Evolutionary conservation across 30 jellyfish, hydroid and myxozoan species (phyloP).

Genomic region (Hydractinia symbiolongicarpus): DNA sequence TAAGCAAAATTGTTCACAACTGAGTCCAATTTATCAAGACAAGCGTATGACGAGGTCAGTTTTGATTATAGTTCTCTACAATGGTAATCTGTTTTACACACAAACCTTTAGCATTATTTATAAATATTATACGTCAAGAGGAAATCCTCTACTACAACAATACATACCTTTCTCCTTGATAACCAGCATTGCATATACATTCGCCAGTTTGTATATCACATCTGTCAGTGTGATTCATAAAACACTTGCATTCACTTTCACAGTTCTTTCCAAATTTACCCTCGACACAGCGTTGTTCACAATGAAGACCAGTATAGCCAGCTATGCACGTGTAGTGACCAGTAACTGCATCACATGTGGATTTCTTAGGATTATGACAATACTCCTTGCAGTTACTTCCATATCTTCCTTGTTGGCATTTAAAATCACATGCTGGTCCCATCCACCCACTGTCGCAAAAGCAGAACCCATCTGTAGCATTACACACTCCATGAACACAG

Average conservation of each 20-base stretch:
- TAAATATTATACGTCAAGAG: too few species aligned
- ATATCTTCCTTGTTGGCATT: constrained; percentile 39
- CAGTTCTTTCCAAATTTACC: constrained; percentile 64
- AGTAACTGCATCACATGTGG: constrained; percentile 50
- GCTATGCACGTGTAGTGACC: constrained; percentile 60
- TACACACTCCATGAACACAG: constrained; percentile 70
- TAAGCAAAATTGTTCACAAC: too few species aligned
- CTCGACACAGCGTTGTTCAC: constrained; percentile 52
- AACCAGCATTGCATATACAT: constrained; percentile 80
- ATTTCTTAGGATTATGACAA: constrained; percentile 17
- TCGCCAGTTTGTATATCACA: constrained; percentile 62
- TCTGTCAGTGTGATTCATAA: constrained; percentile 48
- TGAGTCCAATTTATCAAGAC: too few species aligned
- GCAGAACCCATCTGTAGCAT: constrained; percentile 62
- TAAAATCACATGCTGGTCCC: constrained; percentile 53
- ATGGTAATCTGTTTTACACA: too few species aligned
- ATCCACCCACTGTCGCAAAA: constrained; percentile 76
- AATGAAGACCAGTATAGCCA: constrained; percentile 63
- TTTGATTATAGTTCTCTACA: too few species aligned
- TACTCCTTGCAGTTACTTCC: constrained; percentile 62
- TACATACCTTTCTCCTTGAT: constrained; percentile 25
- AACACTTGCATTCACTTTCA: constrained; percentile 43
- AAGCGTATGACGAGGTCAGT: too few species aligned
- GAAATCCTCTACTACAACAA: background rate
- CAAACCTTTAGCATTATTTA: too few species aligned